Percentiles rank a stretch among this genome's conserved stretches.
Conservation (phyloP, 2,113 vertebrate species). For the Microcebus jonahi region DNA sequence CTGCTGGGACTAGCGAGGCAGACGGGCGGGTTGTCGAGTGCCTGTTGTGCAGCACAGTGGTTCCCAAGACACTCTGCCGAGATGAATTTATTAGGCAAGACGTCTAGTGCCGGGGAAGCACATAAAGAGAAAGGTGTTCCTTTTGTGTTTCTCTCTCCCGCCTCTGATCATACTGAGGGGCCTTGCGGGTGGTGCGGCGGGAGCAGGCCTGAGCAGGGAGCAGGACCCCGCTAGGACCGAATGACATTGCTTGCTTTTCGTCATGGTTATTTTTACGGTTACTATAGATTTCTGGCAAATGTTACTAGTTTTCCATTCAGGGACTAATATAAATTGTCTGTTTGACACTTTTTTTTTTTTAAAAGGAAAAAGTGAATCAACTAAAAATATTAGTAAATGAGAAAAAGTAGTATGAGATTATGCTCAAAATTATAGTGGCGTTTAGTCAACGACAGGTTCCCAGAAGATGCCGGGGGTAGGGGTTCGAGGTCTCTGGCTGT, state of each 20-base stretch:
- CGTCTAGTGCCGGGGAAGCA: background rate
- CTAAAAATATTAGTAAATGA: conserved; percentile 29
- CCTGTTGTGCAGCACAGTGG: rapidly evolving
- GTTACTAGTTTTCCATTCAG: conserved; percentile 23
- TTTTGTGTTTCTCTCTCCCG: background rate
- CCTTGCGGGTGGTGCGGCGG: background rate
- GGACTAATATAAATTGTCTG: background rate
- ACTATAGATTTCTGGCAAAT: conserved; percentile 12
- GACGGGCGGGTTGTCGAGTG: background rate
- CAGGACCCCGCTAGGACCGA: background rate
- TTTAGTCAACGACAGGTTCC: background rate
- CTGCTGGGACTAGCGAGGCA: background rate
- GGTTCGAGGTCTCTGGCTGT: background rate
- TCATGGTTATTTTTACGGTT: conserved; percentile 13
- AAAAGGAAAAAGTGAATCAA: background rate
- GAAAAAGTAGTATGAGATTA: background rate
- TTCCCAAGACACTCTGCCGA: background rate
- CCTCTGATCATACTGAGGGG: background rate
- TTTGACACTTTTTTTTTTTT: background rate
- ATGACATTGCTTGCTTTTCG: background rate
- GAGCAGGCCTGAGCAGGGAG: background rate
- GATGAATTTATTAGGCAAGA: background rate
- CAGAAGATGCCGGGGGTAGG: background rate
- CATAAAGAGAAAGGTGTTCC: background rate
- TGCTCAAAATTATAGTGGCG: background rate